A percentile compares a stretch with the other conserved stretches of the same genome.
phyloP scores from a whole-genome alignment of 2,888 invertebrate species.

The Entomobrya proxima region DNA sequence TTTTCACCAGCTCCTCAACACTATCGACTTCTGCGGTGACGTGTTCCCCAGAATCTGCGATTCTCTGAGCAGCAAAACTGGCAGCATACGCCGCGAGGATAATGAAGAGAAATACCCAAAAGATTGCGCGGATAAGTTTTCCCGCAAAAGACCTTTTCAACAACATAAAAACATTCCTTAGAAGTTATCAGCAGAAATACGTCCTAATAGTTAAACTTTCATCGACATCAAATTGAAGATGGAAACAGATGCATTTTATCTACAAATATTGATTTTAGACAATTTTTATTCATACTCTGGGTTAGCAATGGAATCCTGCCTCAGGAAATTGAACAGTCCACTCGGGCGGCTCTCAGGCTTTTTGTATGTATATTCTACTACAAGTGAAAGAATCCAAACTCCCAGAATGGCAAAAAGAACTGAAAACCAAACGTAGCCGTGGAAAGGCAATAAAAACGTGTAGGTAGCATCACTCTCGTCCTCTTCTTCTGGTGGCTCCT shows the following conservation, averaged over 20 bases:
- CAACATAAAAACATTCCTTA: not conserved
- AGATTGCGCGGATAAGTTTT: conserved; percentile 96
- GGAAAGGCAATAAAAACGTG: conserved; percentile 91
- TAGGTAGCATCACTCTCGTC: conserved; percentile 81
- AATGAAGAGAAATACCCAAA: conserved; percentile 99
- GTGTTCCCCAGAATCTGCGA: conserved; percentile 85
- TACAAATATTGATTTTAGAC: not conserved
- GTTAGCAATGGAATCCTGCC: conserved; percentile 69
- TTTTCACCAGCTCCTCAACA: conserved; percentile 91
- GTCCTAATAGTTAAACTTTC: not conserved
- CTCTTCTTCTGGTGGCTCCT: conserved; percentile 79
- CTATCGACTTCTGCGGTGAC: conserved; percentile 88
- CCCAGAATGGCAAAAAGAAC: conserved; percentile 92
- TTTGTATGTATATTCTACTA: conserved; percentile 81
- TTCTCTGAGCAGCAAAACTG: conserved; percentile 97
- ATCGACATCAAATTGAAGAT: not conserved
- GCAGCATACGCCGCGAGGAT: conserved; percentile 98
- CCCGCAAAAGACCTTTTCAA: conserved; percentile 87
- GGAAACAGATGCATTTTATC: not conserved
- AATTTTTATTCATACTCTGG: conserved; percentile 62
- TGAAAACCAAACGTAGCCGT: conserved; percentile 90
- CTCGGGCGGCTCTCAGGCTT: conserved; percentile 62
- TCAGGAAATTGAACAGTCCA: conserved; percentile 67
- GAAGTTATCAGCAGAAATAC: not conserved
- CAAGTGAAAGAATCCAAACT: conserved; percentile 97